Base-by-base conservation (phyloP, 2,113 vertebrate species). In the Geothlypis trichas region DNA sequence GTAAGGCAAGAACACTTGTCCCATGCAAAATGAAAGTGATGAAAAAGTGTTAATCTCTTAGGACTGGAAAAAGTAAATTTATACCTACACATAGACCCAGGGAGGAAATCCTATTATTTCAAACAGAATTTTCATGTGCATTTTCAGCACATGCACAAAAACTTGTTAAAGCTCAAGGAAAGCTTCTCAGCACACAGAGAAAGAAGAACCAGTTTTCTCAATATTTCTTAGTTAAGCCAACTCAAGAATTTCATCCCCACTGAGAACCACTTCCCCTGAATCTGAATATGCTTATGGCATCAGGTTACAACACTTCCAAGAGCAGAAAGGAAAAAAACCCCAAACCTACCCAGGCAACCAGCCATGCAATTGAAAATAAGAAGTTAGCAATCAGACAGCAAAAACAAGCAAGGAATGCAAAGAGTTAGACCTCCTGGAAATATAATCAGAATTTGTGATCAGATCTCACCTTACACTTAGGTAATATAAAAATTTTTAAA, bases 211-310 rank as follows among this genome's bases (percentile, higher is more conserved):
- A 57, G 2, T 68, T 68, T 63, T 35, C 30, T 30, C 22, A 41
- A 5, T 20, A 62, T 46, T 81, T 81, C 19, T 74, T 49, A 46
- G 22, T 49, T 74, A 84, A 80, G 18, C 3, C 49, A 79, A 66
- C 69, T 98, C 97, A 68, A 98, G 75, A 72, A 98, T 92, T 59
- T 96, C 95, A 87, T 98, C 97, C 30, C 89, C 82, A 20, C 87
- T 97, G 49, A 8, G 58, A 84, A 95, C 23, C 49, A 81, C 54
- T 72, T 97, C 95, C 46, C 95, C 95, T 80, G 84, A 86, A 42
- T 85, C 87, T 37, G 94, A 85, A 69, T 96, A 55, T 26, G 63
- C 28, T 90, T 97, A 94, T 82, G 94, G 90, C 10, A 77, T 97
- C 39, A 98, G 71, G 75, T 97, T 97, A 94, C 98, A 98, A 83